A percentile compares a stretch with the other conserved stretches of the same genome.
These are phyloP conservation scores for Cabera pusaria DNA, from an alignment of 2,888 invertebrate species.

Conservation along the genomic window DNA sequence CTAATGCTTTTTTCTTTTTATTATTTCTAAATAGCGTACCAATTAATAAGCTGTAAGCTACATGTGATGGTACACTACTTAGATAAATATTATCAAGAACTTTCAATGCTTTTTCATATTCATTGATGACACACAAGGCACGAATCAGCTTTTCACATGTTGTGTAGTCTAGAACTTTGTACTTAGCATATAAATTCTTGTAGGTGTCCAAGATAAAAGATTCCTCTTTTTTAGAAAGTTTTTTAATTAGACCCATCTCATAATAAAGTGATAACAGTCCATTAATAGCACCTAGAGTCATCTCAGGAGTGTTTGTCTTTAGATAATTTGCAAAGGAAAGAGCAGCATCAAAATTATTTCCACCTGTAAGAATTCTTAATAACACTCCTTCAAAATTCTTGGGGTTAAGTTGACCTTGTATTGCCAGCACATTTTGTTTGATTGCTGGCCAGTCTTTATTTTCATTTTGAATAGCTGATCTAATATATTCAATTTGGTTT, in stretches of 20 bases:
- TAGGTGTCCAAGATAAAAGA: constrained; percentile 80
- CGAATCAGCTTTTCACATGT: constrained; percentile 85
- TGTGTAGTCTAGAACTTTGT: constrained; percentile 82
- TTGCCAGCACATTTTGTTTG: constrained; percentile 63
- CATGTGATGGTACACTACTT: constrained; percentile 65
- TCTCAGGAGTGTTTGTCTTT: constrained; percentile 60
- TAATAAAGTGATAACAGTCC: constrained; percentile 83
- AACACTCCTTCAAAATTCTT: constrained; percentile 85
- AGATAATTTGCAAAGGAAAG: constrained; percentile 84
- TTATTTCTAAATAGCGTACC: constrained; percentile 84
- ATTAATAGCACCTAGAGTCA: constrained; percentile 83
- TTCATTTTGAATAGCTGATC: constrained; percentile 41
- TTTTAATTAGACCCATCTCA: constrained; percentile 45
- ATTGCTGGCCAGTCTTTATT: constrained; percentile 63
- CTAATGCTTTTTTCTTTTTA: constrained; percentile 84
- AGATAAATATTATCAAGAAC: constrained; percentile 84
- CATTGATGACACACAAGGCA: constrained; percentile 85
- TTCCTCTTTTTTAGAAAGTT: constrained; percentile 71
- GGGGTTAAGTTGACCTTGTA: constrained; percentile 57
- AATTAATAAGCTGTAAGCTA: constrained; percentile 78
- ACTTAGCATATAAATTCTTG: constrained; percentile 69
- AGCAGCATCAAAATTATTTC: constrained; percentile 73
- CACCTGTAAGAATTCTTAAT: constrained; percentile 73
- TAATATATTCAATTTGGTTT: constrained; percentile 59
- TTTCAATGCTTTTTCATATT: constrained; percentile 85